Evolutionary conservation across 2,888 invertebrate genomes (phyloP).

Genomic region (Ectemnius cavifrons): DNA sequence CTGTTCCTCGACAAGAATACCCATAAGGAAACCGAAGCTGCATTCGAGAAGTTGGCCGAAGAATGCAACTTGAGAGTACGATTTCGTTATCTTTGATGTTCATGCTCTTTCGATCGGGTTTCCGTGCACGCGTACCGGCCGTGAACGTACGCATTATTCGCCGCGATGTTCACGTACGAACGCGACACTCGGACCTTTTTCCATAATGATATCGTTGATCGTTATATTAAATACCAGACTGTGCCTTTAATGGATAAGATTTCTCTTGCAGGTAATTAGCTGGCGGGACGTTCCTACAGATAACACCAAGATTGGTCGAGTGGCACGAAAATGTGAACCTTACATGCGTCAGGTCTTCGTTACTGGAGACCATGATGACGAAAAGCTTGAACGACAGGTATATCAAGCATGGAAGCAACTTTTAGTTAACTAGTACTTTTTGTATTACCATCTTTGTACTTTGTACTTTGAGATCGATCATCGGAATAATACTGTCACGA

Average conservation of each 20-base stretch:
- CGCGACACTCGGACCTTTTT: conserved; percentile 3
- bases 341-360: conserved; percentile 97
- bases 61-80: conserved; percentile 86
- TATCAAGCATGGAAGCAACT: conserved; percentile 45
- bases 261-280: conserved; percentile 83
- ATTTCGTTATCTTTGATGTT: conserved; percentile 12
- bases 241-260: not conserved
- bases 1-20: conserved; percentile 93
- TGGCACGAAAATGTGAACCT: conserved; percentile 96
- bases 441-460: too few relatives aligned
- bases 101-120: not conserved
- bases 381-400: conserved; percentile 84
- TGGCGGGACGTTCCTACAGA: conserved; percentile 97
- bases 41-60: conserved; percentile 89
- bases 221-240: not conserved
- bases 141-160: not conserved
- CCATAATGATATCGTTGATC: not conserved
- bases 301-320: conserved; percentile 90
- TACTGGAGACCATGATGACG: conserved; percentile 81
- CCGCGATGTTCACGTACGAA: conserved; percentile 6
- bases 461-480: too few relatives aligned
- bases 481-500: too few relatives aligned
- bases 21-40: conserved; percentile 88
- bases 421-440: too few relatives aligned
- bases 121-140: not conserved